phyloP scores from a whole-genome alignment of 2,797 vertebrate genomes.

The Epinephelus awoara region DNA sequence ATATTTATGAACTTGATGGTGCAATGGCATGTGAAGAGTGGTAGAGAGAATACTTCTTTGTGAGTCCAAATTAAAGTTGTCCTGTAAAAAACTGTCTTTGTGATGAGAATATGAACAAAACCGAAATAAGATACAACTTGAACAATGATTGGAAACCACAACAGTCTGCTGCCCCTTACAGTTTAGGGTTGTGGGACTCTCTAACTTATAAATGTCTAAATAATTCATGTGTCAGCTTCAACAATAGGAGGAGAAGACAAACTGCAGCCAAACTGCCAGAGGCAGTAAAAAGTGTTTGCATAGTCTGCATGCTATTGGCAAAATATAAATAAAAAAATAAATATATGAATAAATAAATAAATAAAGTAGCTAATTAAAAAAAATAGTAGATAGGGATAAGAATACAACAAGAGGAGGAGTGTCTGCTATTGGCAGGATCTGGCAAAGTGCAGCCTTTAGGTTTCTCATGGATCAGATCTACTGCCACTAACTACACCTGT shows the following conservation, averaged over 20 bases:
- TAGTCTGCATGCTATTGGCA: conserved; percentile 44
- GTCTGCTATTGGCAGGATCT: conserved; percentile 2
- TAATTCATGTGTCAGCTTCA: conserved; percentile 59
- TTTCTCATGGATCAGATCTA: conserved; percentile 55
- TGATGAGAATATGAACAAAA: conserved; percentile 42
- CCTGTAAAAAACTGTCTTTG: conserved; percentile 29
- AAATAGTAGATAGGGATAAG: conserved; percentile 10
- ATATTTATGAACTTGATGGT: conserved; percentile 62
- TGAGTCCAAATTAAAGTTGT: conserved; percentile 53
- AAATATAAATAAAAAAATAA: conserved; percentile 52
- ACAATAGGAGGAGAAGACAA: conserved; percentile 46
- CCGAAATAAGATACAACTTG: conserved; percentile 33
- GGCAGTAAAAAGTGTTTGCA: conserved; percentile 67
- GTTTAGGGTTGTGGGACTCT: conserved; percentile 32
- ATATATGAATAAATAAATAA: conserved; percentile 50
- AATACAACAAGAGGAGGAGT: conserved; percentile 13
- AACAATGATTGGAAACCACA: conserved; percentile 41
- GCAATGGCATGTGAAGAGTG: conserved; percentile 39
- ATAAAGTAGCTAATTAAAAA: conserved; percentile 45
- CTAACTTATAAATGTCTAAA: conserved; percentile 59
- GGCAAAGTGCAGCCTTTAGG: conserved; percentile 12
- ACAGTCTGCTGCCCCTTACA: conserved; percentile 23
- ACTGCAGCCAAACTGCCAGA: conserved; percentile 49
- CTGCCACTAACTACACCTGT: conserved; percentile 47
- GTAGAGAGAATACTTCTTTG: conserved; percentile 34